Base-by-base conservation (phyloP, 2,888 invertebrate species). In the Andrena bucephala region DNA sequence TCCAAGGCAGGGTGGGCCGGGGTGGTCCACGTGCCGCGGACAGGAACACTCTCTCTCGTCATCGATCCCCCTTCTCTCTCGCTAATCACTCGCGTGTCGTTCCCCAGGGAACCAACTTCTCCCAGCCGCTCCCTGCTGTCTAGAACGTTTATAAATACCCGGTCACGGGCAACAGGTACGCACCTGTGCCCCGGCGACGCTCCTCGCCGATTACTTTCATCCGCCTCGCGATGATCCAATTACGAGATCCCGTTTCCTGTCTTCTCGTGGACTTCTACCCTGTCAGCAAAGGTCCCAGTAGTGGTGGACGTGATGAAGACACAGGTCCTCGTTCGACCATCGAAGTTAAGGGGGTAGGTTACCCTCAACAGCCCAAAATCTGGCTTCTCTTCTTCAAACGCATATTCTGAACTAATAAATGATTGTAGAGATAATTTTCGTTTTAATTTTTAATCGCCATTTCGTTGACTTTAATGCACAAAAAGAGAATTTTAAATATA, bases 191-290 rank as follows among this genome's bases (percentile, higher is more conserved):
- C 57, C 62, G 52, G 62, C 76, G 57, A 74, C 71, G 59, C 68
- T 72, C 72, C 69, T 70, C 77, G 79, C 59, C 76, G 74, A 78
- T 86, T 73, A 63, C 77, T 73, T 82, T 84, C 83, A 78, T 84
- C 70, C 76, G 76, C 60, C 70, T 77, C 77, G 83, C 77, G 74
- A 81, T 85, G 81, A 85, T 87, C 81, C 84, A 88, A 83, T 88
- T 87, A 85, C 74, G 20, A 81, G 65, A 74, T 60, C 65, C 79
- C 57, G 31, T 80, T 85, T 57, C 75, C 76, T 78, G 57, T 83
- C 77, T 75, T 60, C 57, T 54, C 69, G 65, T 60, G 20, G 24
- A 62, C 57, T 60, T 74, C 16, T 13, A 5, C 13, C 16, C 42
- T 13, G 16, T 16, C 42, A 5, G 42, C 42, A 0, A 16, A 42